A percentile compares a stretch with the other conserved stretches of the same genome.
phyloP scores from a whole-genome alignment of 2,113 vertebrate genomes.

The Chloroceryle aenea region DNA sequence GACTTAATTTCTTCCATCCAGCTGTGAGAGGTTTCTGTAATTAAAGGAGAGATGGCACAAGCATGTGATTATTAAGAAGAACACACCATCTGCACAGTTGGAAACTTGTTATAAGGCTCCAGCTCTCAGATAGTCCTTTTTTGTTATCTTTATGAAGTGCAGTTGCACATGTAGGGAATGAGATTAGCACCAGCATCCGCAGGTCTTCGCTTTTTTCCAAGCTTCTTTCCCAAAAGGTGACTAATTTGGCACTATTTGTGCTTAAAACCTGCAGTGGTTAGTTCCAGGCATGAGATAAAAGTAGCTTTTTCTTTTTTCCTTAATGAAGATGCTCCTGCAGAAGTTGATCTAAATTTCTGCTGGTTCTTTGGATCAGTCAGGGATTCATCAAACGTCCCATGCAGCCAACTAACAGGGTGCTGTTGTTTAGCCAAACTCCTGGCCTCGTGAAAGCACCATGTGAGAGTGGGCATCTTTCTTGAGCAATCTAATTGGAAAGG shows the following conservation, averaged over 20 bases:
- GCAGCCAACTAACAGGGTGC: neutral
- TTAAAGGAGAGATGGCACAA: constrained; percentile 37
- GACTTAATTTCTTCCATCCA: constrained; percentile 28
- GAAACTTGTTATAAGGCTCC: constrained; percentile 44
- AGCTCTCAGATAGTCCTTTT: neutral
- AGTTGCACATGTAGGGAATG: neutral
- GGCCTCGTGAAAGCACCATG: neutral
- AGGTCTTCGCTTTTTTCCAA: neutral
- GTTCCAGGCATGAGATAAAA: neutral
- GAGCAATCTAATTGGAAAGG: neutral
- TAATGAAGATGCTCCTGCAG: neutral
- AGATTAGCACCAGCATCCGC: neutral
- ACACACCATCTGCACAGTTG: constrained; percentile 33
- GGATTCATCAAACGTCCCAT: neutral
- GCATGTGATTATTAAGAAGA: constrained; percentile 34
- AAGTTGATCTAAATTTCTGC: neutral
- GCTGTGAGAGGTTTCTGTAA: constrained; percentile 49
- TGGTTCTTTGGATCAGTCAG: neutral
- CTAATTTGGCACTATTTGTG: neutral
- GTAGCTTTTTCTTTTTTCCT: neutral
- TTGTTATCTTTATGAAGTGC: constrained; percentile 22
- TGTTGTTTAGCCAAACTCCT: neutral
- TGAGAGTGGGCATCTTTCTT: neutral
- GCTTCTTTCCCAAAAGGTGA: neutral
- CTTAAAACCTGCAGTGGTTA: neutral